Base-by-base conservation (phyloP, 2,888 invertebrate genomes). In the Sarcophaga subvicina region DNA sequence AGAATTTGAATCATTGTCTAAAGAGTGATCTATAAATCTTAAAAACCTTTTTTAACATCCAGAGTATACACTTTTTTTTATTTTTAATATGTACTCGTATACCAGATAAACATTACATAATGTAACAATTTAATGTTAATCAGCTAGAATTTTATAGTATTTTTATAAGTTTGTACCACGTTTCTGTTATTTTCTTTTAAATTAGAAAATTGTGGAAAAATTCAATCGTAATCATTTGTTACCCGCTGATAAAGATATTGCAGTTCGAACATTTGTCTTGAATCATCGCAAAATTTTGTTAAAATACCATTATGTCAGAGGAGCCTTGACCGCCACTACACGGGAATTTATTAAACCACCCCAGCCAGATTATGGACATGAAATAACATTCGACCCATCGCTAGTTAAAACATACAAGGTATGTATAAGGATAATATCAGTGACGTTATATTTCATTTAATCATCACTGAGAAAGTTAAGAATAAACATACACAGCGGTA, bases 331-430 rank as follows among this genome's bases (percentile, higher is more conserved):
- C 0, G 91, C 94, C 4, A 91, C 92, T 14, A 96, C 95, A 0
- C 94, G 96, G 63, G 94, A 94, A 73, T 97, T 96, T 89, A 93
- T 94, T 3, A 97, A 96, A 90, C 97, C 97, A 0, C 95, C 96
- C 6, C 92, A 95, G 78, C 95, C 96, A 0, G 96, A 97, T 90
- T 95, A 96, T 89, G 96, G 96, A 0, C 95, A 96, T 6, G 95
- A 95, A 89, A 94, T 96, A 12, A 91, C 94, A 62, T 96, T 95
- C 88, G 94, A 95, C 90, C 95, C 96, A 1, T 94, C 95, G 4
- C 94, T 96, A 87, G 96, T 95, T 0, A 94, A 94, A 25, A 95
- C 95, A 59, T 97, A 96, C 90, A 95, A 95, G 90, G 96, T 96
- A 91, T 93, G 93, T 47, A 37, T 37, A 37, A 37, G 37, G 2